These are phyloP conservation scores for Psylliodes chrysocephalus DNA, from an alignment of 2,888 invertebrate genomes.

Conservation along the genomic window DNA sequence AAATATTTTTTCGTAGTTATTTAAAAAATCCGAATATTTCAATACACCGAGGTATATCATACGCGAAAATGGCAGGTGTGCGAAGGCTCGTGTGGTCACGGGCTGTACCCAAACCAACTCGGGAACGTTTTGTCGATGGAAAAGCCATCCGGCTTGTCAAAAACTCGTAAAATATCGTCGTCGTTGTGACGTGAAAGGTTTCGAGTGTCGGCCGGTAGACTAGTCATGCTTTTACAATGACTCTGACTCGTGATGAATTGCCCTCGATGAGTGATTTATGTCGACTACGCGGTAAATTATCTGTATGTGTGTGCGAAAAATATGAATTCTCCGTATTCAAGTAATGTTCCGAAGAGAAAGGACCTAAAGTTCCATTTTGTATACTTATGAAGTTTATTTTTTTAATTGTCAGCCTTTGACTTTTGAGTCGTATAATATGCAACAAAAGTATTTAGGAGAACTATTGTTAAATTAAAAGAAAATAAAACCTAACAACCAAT, in stretches of 20 bases:
- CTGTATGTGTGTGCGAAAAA: conserved; percentile 41
- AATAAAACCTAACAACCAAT: no score
- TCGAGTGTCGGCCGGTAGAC: conserved; percentile 38
- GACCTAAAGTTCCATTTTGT: no score
- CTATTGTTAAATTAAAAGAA: no score
- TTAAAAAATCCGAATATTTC: no score
- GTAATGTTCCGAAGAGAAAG: no score
- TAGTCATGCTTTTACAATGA: conserved; percentile 57
- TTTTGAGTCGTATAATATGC: no score
- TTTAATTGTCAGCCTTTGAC: no score
- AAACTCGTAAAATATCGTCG: conserved; percentile 77
- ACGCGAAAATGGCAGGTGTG: neutral
- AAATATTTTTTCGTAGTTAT: no score
- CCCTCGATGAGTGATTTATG: conserved; percentile 65
- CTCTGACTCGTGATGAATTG: conserved; percentile 66
- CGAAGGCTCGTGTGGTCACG: neutral
- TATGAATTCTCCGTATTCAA: neutral
- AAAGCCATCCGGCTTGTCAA: conserved; percentile 74
- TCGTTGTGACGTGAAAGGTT: conserved; percentile 65
- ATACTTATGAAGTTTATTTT: no score
- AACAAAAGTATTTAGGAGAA: no score
- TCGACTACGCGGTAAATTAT: conserved; percentile 63
- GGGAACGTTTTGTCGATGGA: conserved; percentile 58
- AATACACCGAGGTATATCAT: neutral
- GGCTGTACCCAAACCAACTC: conserved; percentile 37